A percentile compares a stretch with the other conserved stretches of the same genome.
These are phyloP conservation scores for Seriola dumerili DNA, from an alignment of 2,113 vertebrate species.

Conservation along the genomic window DNA sequence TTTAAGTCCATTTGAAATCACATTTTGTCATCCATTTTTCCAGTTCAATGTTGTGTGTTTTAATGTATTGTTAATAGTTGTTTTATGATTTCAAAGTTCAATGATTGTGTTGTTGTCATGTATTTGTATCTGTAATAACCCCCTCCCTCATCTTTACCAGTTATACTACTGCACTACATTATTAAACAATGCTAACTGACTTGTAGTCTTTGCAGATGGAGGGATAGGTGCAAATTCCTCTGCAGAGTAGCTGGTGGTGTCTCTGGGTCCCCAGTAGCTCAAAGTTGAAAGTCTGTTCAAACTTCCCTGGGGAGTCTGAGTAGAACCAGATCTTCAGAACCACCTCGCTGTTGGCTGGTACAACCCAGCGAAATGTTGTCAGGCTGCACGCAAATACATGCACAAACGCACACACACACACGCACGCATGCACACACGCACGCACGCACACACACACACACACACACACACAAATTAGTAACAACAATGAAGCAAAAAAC, in stretches of 20 bases:
- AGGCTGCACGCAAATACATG: constrained; percentile 66
- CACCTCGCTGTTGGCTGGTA: constrained; percentile 84
- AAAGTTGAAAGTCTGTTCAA: constrained; percentile 89
- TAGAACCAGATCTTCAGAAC: constrained; percentile 86
- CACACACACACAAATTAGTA: not conserved
- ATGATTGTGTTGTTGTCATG: not conserved
- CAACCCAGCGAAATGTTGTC: constrained; percentile 88
- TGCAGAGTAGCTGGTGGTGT: constrained; percentile 87
- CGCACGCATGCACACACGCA: not conserved
- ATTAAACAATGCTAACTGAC: constrained; percentile 80
- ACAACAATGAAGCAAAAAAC: not conserved
- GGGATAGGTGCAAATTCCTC: constrained; percentile 87
- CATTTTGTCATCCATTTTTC: not conserved
- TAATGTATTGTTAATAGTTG: not conserved
- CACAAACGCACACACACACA: not conserved
- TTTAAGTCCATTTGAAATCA: not conserved
- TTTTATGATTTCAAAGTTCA: too few relatives aligned
- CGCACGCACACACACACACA: not conserved
- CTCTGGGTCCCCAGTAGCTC: constrained; percentile 87
- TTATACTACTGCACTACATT: not conserved
- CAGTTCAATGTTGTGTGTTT: not conserved
- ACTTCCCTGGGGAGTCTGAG: constrained; percentile 80
- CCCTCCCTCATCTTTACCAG: not conserved
- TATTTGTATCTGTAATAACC: not conserved
- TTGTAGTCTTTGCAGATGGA: constrained; percentile 86